Conservation (phyloP, 2,888 invertebrate genomes). For the Teinopalpus imperialis region DNA sequence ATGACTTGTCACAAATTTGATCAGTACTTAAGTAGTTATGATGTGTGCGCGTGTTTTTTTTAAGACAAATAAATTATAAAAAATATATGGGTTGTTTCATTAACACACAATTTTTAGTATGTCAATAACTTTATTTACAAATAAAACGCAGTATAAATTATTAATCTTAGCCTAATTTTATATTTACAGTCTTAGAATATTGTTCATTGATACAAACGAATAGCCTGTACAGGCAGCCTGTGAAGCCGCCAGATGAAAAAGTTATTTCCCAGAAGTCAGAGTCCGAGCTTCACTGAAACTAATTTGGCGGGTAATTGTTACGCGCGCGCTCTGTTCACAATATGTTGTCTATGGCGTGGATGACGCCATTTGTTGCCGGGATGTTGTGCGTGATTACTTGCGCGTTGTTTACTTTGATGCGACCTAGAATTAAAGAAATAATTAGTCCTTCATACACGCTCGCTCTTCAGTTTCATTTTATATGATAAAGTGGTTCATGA, state of each 20-base stretch:
- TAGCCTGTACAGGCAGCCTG: constrained; percentile 20
- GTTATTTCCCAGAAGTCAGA: constrained; percentile 20
- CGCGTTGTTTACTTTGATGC: constrained; percentile 91
- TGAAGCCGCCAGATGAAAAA: constrained; percentile 30
- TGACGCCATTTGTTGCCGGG: constrained; percentile 93
- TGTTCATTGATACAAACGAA: constrained; percentile 26
- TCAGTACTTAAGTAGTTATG: constrained; percentile 27
- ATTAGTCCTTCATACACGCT: no score
- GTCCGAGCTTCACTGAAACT: constrained; percentile 63
- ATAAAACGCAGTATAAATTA: constrained; percentile 70
- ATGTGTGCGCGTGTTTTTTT: constrained; percentile 38
- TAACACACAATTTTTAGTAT: constrained; percentile 25
- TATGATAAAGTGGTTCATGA: no score
- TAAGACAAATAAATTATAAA: constrained; percentile 25
- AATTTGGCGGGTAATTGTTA: constrained; percentile 42
- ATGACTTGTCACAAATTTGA: constrained; percentile 15
- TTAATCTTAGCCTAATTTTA: constrained; percentile 60
- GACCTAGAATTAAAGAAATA: constrained; percentile 80
- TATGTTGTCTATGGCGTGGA: constrained; percentile 89
- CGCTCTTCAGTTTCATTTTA: no score
- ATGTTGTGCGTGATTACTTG: constrained; percentile 92
- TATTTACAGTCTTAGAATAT: constrained; percentile 76
- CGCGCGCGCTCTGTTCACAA: constrained; percentile 44
- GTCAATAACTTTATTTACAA: constrained; percentile 70
- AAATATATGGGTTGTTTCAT: constrained; percentile 21